phyloP scores from a whole-genome alignment of 2,113 vertebrate species.

The Sialia sialis region DNA sequence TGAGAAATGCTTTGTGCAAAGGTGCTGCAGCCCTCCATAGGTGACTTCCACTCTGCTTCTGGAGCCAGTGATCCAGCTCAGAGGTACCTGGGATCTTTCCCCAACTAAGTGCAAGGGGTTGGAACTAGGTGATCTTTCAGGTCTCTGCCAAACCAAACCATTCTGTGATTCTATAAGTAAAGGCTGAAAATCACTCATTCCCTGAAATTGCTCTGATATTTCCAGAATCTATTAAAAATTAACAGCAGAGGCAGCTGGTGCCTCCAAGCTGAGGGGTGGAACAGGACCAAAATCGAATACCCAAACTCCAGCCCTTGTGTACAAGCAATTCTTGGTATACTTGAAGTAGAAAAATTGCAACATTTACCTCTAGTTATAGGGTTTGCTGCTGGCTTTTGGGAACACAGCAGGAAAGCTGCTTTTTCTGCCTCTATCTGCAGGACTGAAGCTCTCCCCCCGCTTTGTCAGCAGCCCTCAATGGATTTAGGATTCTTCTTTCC shows the following conservation, averaged over 20 bases:
- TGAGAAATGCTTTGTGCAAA: not conserved
- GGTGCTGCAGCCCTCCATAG: not conserved
- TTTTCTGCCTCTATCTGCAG: not conserved
- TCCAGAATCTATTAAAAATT: conserved; percentile 29
- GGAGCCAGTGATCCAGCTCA: not conserved
- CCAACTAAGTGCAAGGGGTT: not conserved
- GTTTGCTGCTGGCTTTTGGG: not conserved
- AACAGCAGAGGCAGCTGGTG: not conserved
- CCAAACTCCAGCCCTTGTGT: not conserved
- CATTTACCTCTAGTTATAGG: not conserved
- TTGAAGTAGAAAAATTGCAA: not conserved
- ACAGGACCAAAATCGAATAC: not conserved
- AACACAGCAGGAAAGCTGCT: not conserved
- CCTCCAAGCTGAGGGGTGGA: not conserved
- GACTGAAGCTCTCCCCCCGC: not conserved
- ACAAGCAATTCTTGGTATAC: not conserved
- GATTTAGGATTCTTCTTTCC: not conserved
- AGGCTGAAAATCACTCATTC: not conserved
- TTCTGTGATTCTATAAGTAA: not conserved
- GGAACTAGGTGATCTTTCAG: not conserved
- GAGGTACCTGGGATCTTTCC: not conserved
- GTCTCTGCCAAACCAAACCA: not conserved
- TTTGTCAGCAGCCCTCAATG: not conserved
- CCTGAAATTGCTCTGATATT: not conserved
- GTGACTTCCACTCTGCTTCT: not conserved